Evolutionary conservation across 2,888 invertebrate genomes (phyloP).

Genomic region (Apamea sordens): DNA sequence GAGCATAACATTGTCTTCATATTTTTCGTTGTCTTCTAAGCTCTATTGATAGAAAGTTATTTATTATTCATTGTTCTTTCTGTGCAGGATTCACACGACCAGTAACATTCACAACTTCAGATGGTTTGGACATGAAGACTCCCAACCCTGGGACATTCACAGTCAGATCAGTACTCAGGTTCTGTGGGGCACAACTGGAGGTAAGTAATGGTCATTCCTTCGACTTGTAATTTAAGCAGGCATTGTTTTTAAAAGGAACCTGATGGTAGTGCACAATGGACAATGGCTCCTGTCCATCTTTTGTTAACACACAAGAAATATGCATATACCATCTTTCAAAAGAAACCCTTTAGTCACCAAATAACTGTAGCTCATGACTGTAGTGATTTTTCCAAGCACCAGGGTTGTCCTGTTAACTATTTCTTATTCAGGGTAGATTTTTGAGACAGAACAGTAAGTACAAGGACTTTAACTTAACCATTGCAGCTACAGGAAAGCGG

Average conservation of each 20-base stretch:
- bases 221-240: not conserved
- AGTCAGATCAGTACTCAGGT: constrained; percentile 86
- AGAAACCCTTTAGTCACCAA: not conserved
- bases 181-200: constrained; percentile 87
- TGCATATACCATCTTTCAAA: not conserved
- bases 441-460: no score
- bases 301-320: not conserved
- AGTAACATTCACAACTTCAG: constrained; percentile 81
- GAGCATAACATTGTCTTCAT: not conserved
- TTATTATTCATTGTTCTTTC: not conserved
- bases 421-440: no score
- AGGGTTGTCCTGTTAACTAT: no score
- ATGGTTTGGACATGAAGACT: constrained; percentile 86
- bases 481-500: no score
- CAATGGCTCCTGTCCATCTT: not conserved
- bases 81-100: constrained; percentile 85
- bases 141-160: constrained; percentile 86
- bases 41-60: not conserved
- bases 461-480: no score
- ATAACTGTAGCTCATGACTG: no score
- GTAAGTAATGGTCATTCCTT: constrained; percentile 61
- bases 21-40: not conserved
- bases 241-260: not conserved
- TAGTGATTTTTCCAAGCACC: not conserved
- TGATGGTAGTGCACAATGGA: not conserved